Conservation (phyloP, 2,888 invertebrate genomes). For the Pegoplata infirma region DNA sequence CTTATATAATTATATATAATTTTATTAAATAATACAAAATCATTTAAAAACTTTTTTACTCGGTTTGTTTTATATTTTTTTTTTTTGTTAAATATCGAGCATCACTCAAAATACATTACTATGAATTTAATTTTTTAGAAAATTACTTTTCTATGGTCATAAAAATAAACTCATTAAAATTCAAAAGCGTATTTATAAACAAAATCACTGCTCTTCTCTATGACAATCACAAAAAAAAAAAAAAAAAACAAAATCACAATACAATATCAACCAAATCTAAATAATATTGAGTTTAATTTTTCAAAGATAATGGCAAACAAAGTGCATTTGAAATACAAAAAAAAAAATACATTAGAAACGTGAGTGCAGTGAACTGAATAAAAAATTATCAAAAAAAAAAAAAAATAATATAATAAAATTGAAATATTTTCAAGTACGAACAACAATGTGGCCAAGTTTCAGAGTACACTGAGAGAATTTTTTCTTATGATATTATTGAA, state of each 20-base stretch:
- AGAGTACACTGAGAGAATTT: too few species aligned
- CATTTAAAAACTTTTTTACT: too few species aligned
- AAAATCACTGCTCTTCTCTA: neutral
- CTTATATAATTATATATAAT: too few species aligned
- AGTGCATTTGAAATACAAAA: conserved; percentile 49
- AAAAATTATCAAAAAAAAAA: conserved; percentile 6
- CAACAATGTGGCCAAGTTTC: neutral
- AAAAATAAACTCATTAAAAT: conserved; percentile 53
- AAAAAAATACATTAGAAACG: conserved; percentile 34
- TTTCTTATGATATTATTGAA: too few species aligned
- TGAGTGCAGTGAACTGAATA: conserved; percentile 49
- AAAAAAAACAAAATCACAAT: conserved; percentile 29
- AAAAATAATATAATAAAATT: conserved; percentile 5
- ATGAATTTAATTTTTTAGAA: neutral
- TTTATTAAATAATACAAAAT: too few species aligned
- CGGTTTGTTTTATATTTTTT: too few species aligned
- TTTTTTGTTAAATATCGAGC: too few species aligned
- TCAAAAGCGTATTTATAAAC: conserved; percentile 20
- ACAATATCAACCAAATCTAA: conserved; percentile 25
- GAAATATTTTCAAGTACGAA: neutral
- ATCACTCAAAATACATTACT: too few species aligned
- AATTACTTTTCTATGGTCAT: neutral
- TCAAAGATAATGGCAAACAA: conserved; percentile 57
- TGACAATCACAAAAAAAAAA: conserved; percentile 20
- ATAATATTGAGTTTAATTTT: conserved; percentile 48